These are phyloP conservation scores for Tyria jacobaeae DNA, from an alignment of 2,888 invertebrate species.

Conservation along the genomic window DNA sequence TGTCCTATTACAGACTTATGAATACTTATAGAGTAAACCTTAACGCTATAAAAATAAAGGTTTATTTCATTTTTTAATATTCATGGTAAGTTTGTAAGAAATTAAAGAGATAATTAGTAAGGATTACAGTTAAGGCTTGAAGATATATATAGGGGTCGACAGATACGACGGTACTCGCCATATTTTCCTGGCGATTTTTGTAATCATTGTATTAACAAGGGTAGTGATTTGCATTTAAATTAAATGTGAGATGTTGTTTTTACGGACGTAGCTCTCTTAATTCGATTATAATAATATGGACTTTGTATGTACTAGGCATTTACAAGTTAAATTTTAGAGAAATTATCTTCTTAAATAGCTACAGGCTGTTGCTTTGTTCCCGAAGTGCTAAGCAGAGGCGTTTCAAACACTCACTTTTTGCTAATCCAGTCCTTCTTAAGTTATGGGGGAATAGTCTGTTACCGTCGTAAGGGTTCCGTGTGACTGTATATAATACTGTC, in stretches of 20 bases:
- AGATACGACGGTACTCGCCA: slow-evolving; percentile 26
- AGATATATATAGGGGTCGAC: slow-evolving; percentile 32
- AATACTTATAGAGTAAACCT: slow-evolving; percentile 11
- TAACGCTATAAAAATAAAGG: background rate
- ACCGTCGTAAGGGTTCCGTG: no score
- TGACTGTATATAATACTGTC: no score
- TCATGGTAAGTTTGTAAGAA: slow-evolving; percentile 28
- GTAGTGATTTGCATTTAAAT: slow-evolving; percentile 18
- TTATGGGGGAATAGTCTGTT: no score
- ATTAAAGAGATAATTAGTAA: slow-evolving; percentile 59
- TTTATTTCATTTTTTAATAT: slow-evolving; percentile 19
- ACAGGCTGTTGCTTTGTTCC: no score
- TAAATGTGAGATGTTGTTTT: slow-evolving; percentile 12
- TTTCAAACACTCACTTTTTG: no score
- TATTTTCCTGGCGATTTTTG: slow-evolving; percentile 40
- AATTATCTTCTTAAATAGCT: no score
- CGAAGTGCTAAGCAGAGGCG: no score
- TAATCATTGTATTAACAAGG: slow-evolving; percentile 43
- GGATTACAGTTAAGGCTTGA: slow-evolving; percentile 40
- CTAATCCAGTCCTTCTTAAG: no score
- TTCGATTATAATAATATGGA: background rate
- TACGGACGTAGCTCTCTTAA: background rate
- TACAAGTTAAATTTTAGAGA: no score
- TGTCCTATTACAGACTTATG: slow-evolving; percentile 31
- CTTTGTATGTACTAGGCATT: background rate